phyloP scores from a whole-genome alignment of 1,140 invertebrate species.

The Drosophila athabasca region DNA sequence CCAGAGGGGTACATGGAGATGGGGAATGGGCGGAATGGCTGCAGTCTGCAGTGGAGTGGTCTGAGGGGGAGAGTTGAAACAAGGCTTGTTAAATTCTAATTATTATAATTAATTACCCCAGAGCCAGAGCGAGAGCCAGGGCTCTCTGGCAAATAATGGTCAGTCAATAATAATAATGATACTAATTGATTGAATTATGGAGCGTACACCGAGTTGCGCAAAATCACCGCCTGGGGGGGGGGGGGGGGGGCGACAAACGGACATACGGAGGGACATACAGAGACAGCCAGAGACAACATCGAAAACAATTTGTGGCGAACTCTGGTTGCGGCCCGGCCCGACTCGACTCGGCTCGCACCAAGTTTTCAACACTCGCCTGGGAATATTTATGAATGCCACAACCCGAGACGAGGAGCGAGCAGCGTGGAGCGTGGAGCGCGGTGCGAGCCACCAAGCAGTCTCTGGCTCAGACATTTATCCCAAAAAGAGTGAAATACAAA shows the following conservation, averaged over 20 bases:
- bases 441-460: slow-evolving; percentile 14
- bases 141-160: slow-evolving; percentile 50
- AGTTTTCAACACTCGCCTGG: slow-evolving; percentile 74
- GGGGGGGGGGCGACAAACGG: slow-evolving; percentile 22
- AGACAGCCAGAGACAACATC: slow-evolving; percentile 30
- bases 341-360: slow-evolving; percentile 23
- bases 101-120: slow-evolving; percentile 79
- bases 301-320: slow-evolving; percentile 62
- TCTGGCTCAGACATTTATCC: slow-evolving; percentile 64
- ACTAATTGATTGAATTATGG: slow-evolving; percentile 80
- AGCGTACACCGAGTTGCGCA: slow-evolving; percentile 57
- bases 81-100: slow-evolving; percentile 74
- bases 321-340: slow-evolving; percentile 31
- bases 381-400: slow-evolving; percentile 76
- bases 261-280: not conserved
- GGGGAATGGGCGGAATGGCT: slow-evolving; percentile 2
- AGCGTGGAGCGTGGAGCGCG: slow-evolving; percentile 25
- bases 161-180: slow-evolving; percentile 73
- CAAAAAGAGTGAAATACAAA: slow-evolving; percentile 69
- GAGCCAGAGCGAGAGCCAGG: slow-evolving; percentile 33
- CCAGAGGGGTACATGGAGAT: slow-evolving; percentile 10
- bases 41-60: not conserved
- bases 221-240: slow-evolving; percentile 46
- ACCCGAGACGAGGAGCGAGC: slow-evolving; percentile 12
- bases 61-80: slow-evolving; percentile 10